Evolutionary conservation across 2,113 vertebrate species (phyloP), one percentile per base, ranked within the genome.

Genomic region (Myotis davidii): DNA sequence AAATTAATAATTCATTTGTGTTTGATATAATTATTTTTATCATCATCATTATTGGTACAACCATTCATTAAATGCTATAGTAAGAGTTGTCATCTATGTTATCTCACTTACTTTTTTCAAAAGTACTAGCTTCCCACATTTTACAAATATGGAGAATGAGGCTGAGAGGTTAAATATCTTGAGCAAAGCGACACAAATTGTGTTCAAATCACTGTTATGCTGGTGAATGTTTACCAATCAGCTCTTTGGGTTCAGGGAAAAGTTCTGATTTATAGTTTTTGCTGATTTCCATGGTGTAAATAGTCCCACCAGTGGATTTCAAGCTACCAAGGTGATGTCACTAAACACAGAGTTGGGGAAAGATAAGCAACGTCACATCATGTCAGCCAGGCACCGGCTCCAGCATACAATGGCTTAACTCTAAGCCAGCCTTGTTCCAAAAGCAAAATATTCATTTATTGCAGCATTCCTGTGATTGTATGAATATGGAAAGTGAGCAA

Each of bases 81-180:
- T 70, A 69, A 93, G 27, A 54, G 25, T 9, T 72, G 10, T 65
- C 12, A 54, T 83, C 32, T 70, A 59, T 81, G 10, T 83, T 64
- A 85, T 82, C 34, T 59, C 18, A 21, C 16, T 29, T 81, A 61
- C 39, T 82, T 64, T 59, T 56, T 61, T 13, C 42, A 48, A 64
- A 96, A 69, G n/a, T 52, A 83, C 12, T 45, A 74, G 65, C n/a
- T 84, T 84, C 50, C 11, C 10, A 88, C 27, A 85, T 90, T 87
- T 87, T 45, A 82, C 11, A 81, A 42, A 86, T 32, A 56, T 59
- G 16, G 11, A 89, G 85, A 72, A 81, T 20, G 9, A 94, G 17
- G 3, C 32, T 84, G 39, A 37, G 25, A 69, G 23, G 23, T 94
- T 64, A 79, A 84, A 18, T 52, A 70, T 25, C 18, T 52, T 82